Percentiles rank a stretch among this genome's conserved stretches.
phyloP scores from a whole-genome alignment of 2,888 invertebrate species.

The Parascotia fuliginaria region DNA sequence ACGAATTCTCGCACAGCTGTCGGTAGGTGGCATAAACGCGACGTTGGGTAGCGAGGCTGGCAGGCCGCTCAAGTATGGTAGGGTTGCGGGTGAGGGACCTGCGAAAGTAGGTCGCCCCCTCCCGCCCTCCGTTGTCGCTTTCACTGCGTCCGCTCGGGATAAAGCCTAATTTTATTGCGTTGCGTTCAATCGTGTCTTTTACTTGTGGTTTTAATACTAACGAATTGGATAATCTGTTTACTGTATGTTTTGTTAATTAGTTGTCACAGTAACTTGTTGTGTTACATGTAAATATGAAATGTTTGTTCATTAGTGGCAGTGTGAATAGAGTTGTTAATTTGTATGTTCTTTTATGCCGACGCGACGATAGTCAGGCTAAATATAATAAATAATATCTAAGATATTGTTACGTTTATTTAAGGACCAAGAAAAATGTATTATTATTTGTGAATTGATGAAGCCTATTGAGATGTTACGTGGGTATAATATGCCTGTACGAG shows the following conservation, averaged over 20 bases:
- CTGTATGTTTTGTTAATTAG: slow-evolving; percentile 9
- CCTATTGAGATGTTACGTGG: too few relatives aligned
- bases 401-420: too few relatives aligned
- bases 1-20: slow-evolving; percentile 59
- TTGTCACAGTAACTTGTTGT: background rate
- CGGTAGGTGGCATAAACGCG: slow-evolving; percentile 50
- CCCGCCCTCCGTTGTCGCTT: slow-evolving; percentile 68
- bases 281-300: background rate
- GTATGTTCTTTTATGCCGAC: background rate
- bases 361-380: too few relatives aligned
- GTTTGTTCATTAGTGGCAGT: slow-evolving; percentile 2
- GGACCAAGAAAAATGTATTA: too few relatives aligned
- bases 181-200: slow-evolving; percentile 70
- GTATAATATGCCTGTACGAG: too few relatives aligned
- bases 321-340: background rate
- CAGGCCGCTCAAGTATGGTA: slow-evolving; percentile 49
- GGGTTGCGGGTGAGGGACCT: slow-evolving; percentile 58
- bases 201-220: slow-evolving; percentile 58
- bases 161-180: slow-evolving; percentile 81
- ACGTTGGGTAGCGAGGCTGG: slow-evolving; percentile 53
- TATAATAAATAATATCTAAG: too few relatives aligned
- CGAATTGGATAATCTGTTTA: slow-evolving; percentile 47
- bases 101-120: slow-evolving; percentile 73
- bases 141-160: slow-evolving; percentile 71
- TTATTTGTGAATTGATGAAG: too few relatives aligned